Conservation (phyloP, 2,113 vertebrate genomes). For the Cricetomys ansorgei region DNA sequence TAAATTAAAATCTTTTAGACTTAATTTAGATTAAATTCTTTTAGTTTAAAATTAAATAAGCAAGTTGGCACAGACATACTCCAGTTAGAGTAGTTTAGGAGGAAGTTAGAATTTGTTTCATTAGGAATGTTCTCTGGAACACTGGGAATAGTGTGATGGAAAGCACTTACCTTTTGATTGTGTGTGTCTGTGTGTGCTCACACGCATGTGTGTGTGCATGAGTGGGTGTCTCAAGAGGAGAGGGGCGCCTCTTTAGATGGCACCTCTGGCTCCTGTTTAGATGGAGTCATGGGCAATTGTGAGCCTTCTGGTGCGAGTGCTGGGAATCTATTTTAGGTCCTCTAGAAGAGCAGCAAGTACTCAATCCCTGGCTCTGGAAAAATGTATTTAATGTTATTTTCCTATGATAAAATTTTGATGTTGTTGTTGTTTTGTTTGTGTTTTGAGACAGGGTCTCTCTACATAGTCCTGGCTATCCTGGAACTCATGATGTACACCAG, state of each 20-base stretch:
- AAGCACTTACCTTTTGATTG: not conserved
- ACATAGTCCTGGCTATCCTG: not conserved
- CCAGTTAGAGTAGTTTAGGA: conserved; percentile 19
- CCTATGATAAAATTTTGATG: not conserved
- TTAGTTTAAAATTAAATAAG: conserved; percentile 46
- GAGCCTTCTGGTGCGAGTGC: not conserved
- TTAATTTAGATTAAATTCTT: no score
- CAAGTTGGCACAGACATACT: not conserved
- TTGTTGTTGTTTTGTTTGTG: not conserved
- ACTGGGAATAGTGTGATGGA: not conserved
- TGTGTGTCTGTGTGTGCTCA: not conserved
- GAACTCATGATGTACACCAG: not conserved
- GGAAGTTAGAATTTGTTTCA: not conserved
- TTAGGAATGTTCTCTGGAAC: not conserved
- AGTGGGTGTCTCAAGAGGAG: not conserved
- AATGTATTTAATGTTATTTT: not conserved
- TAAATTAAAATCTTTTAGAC: no score
- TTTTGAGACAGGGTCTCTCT: not conserved
- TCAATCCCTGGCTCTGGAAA: not conserved
- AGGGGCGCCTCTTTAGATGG: no score
- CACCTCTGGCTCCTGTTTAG: no score
- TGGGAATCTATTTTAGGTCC: not conserved
- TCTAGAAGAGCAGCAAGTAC: not conserved
- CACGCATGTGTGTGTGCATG: not conserved
- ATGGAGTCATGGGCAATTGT: not conserved